Percentiles rank a stretch among this genome's conserved stretches.
Evolutionary conservation across 2,888 invertebrate species (phyloP).

Genomic region (Lacanobia oleracea): DNA sequence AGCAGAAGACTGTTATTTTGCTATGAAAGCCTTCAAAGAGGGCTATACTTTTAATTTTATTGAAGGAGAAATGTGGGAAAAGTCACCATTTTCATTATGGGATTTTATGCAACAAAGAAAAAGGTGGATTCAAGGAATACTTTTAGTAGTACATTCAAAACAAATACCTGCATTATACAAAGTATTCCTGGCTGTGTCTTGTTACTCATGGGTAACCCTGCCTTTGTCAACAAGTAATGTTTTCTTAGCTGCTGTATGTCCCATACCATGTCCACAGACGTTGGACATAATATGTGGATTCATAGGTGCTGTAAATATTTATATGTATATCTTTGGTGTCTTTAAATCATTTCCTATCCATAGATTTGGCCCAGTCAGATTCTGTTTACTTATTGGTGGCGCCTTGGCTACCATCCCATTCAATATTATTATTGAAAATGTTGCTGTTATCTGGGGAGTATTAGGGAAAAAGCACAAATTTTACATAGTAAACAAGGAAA

Average conservation of each 20-base stretch:
- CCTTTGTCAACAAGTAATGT: conserved; percentile 98
- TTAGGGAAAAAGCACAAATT: conserved; percentile 99
- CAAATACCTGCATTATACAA: conserved; percentile 95
- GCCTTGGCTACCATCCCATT: conserved; percentile 97
- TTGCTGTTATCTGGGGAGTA: conserved; percentile 98
- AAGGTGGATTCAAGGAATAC: conserved; percentile 98
- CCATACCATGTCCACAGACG: conserved; percentile 95
- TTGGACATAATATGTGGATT: conserved; percentile 97
- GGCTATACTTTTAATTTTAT: conserved; percentile 98
- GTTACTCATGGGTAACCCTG: conserved; percentile 99
- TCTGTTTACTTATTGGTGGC: conserved; percentile 95
- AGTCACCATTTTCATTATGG: conserved; percentile 98
- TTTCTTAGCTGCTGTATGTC: conserved; percentile 95
- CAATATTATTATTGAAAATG: conserved; percentile 98
- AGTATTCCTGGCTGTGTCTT: conserved; percentile 95
- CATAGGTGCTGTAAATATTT: conserved; percentile 98
- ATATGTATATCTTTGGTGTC: conserved; percentile 99
- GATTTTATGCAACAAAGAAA: conserved; percentile 99
- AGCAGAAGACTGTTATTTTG: conserved; percentile 99
- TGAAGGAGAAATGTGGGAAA: conserved; percentile 99
- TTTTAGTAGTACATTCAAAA: conserved; percentile 96
- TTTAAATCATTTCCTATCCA: conserved; percentile 98
- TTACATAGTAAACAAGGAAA: conserved; percentile 98
- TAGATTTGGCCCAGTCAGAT: conserved; percentile 95
- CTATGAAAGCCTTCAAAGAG: conserved; percentile 97